These are phyloP conservation scores for Ptilorrhoa leucosticta DNA, from an alignment of 2,113 vertebrate genomes.

Conservation along the genomic window DNA sequence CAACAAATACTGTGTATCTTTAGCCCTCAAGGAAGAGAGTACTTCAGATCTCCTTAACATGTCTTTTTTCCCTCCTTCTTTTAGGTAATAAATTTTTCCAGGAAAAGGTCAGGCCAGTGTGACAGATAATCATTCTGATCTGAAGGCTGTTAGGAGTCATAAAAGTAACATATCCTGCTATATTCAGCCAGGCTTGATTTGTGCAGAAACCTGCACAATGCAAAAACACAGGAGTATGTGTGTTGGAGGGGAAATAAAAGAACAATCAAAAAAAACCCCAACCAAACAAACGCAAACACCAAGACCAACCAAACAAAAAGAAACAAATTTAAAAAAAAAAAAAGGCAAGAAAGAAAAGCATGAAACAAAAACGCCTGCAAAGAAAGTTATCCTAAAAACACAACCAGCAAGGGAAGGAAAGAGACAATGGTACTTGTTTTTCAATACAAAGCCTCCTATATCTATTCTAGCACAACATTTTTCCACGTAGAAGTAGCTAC, in stretches of 20 bases:
- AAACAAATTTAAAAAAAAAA: background rate
- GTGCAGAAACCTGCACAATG: background rate
- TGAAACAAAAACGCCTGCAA: background rate
- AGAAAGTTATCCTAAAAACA: background rate
- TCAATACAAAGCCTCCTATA: background rate
- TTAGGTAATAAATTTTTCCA: conserved; percentile 18
- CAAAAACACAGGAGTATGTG: background rate
- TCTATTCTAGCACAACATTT: background rate
- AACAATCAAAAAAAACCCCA: too few relatives aligned
- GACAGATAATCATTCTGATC: conserved; percentile 56
- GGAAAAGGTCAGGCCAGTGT: conserved; percentile 32
- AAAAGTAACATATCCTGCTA: background rate
- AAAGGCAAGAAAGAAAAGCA: background rate
- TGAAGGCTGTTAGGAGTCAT: conserved; percentile 32
- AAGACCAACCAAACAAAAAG: background rate
- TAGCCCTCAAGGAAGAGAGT: background rate
- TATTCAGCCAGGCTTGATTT: background rate
- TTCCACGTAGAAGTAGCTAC: background rate
- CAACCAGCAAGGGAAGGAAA: background rate
- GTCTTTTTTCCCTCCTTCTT: background rate
- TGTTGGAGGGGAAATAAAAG: accelerated
- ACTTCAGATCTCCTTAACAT: background rate
- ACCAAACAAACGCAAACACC: background rate
- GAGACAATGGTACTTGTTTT: background rate
- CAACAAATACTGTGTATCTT: conserved; percentile 17